Conservation (phyloP, 2,888 invertebrate species). For the Spodoptera picta region DNA sequence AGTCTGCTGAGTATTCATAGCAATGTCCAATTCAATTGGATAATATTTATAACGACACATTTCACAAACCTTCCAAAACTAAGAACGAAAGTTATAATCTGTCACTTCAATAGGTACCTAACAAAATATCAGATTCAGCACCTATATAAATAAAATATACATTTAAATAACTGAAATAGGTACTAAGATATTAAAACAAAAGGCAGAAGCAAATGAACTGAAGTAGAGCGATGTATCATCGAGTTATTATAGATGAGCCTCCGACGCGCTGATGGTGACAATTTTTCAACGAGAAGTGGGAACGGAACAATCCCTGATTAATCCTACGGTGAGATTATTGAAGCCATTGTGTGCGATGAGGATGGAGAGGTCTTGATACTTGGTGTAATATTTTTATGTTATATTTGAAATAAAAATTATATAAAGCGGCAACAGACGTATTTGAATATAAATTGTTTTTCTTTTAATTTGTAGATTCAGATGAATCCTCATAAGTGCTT, state of each 20-base stretch:
- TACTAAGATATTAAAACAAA: conserved; percentile 44
- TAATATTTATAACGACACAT: too few species aligned
- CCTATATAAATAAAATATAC: background rate
- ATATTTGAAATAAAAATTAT: too few species aligned
- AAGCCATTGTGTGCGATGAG: conserved; percentile 63
- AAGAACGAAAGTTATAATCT: too few species aligned
- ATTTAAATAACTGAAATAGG: conserved; percentile 2
- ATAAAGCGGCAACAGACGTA: too few species aligned
- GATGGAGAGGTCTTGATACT: conserved; percentile 67
- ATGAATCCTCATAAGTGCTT: too few species aligned
- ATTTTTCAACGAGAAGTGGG: conserved; percentile 82
- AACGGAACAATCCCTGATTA: conserved; percentile 85
- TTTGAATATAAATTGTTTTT: too few species aligned
- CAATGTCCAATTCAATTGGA: too few species aligned
- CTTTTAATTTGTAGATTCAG: too few species aligned
- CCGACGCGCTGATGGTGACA: conserved; percentile 82
- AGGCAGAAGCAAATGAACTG: conserved; percentile 56
- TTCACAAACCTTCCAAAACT: too few species aligned
- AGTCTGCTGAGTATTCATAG: too few species aligned
- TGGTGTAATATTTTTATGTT: conserved; percentile 12
- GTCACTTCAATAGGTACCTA: too few species aligned
- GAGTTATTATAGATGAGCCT: conserved; percentile 71
- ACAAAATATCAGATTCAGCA: background rate
- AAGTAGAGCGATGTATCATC: conserved; percentile 77
- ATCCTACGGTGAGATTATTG: conserved; percentile 83